These are phyloP conservation scores for Limonius californicus DNA, from an alignment of 1,140 invertebrate genomes.

Conservation along the genomic window DNA sequence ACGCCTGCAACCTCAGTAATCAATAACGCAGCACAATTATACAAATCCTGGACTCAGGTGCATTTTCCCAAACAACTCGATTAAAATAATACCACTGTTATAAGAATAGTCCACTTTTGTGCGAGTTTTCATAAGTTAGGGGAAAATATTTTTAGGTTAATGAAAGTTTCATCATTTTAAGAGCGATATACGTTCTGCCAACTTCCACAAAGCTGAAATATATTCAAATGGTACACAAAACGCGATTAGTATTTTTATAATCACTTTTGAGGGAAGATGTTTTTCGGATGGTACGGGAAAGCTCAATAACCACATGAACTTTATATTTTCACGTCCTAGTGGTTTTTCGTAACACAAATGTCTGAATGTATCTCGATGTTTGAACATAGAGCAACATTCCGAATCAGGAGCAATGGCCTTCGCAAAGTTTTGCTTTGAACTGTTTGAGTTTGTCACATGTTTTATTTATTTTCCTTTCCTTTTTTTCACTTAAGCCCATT, in stretches of 20 bases:
- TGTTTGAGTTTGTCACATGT: slow-evolving; percentile 4
- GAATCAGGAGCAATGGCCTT: no score
- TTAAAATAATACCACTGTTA: not conserved
- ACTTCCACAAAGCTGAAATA: no score
- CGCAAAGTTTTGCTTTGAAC: not conserved
- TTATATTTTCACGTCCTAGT: not conserved
- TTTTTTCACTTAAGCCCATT: slow-evolving; percentile 11
- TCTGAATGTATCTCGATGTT: no score
- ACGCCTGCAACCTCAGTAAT: not conserved
- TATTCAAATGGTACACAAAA: no score
- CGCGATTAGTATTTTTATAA: no score
- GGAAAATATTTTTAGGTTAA: no score
- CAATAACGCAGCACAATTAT: slow-evolving; percentile 6
- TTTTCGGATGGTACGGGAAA: no score
- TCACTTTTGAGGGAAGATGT: no score
- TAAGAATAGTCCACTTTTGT: not conserved
- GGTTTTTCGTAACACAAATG: not conserved
- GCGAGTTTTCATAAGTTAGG: no score
- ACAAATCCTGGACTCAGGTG: slow-evolving; percentile 13
- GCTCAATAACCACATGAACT: not conserved
- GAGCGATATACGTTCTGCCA: no score
- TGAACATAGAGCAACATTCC: no score
- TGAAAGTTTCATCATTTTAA: no score
- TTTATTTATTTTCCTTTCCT: slow-evolving; percentile 11
- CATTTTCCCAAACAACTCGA: slow-evolving; percentile 8